Conservation (phyloP, 2,797 vertebrate genomes). For the Acipenser transmontanus region DNA sequence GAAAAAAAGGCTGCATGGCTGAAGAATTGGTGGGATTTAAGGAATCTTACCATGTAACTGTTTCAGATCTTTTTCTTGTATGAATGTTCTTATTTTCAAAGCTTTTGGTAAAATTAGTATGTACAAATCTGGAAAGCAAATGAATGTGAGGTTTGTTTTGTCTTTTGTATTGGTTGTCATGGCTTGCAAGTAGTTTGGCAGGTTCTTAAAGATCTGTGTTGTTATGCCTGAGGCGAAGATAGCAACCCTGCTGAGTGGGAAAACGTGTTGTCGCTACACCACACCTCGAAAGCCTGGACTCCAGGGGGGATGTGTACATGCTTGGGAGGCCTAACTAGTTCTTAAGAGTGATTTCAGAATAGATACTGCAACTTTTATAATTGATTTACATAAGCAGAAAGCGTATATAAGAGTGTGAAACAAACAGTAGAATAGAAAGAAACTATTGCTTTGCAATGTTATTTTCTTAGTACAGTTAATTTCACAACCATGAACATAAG, state of each 20-base stretch:
- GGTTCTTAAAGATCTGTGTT: constrained; percentile 36
- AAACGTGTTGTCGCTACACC: constrained; percentile 24
- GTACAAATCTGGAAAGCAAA: constrained; percentile 36
- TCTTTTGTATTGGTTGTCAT: constrained; percentile 31
- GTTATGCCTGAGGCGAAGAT: constrained; percentile 34
- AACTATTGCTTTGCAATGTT: constrained; percentile 17
- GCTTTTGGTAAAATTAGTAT: too few species aligned
- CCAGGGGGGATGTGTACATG: constrained; percentile 37
- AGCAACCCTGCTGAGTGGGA: constrained; percentile 27
- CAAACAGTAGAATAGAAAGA: background rate
- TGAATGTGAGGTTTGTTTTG: constrained; percentile 29
- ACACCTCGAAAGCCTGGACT: constrained; percentile 43
- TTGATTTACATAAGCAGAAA: too few species aligned
- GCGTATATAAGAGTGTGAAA: too few species aligned
- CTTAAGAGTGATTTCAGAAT: constrained; percentile 11
- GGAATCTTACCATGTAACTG: too few species aligned
- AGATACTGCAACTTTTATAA: too few species aligned
- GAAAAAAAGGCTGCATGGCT: too few species aligned
- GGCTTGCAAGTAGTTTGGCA: constrained; percentile 37
- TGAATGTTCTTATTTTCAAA: too few species aligned
- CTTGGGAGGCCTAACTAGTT: constrained; percentile 31
- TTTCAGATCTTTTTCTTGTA: too few species aligned
- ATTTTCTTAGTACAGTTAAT: background rate
- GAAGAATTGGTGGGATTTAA: too few species aligned
- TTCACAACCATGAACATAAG: too few species aligned